Evolutionary conservation across 2,888 invertebrate genomes (phyloP), one percentile per base, ranked within the genome.

Genomic region (Mylabris sibirica): DNA sequence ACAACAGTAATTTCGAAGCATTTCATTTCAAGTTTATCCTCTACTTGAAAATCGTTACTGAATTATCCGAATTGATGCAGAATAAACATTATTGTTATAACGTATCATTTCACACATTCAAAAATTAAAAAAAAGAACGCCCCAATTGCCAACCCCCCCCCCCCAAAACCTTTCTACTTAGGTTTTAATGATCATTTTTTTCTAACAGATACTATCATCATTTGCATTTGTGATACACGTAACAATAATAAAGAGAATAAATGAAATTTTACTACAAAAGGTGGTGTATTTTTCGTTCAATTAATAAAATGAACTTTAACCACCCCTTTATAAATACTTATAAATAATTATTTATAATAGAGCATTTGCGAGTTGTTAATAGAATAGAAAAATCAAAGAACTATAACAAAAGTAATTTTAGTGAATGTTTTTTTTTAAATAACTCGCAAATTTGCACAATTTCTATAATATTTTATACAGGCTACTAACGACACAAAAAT

Each of bases 291-390:
- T 30, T 6, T 30, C 4, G 30, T 30, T 30, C 30, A 3, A 30
- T 30, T 30, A 30, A 30, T 6, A 30, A 30, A 6, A 69, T 64
- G 14, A 20, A 41, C 14, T 60, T 34, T 17, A 66, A 66, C 66
- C 57, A 66, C 69, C 72, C 72, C 69, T 69, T 66, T 68, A 70
- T 68, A 71, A 73, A 71, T 72, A 67, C 66, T 24, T 70, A 67
- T 68, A 68, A 68, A 68, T 71, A 64, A 68, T 64, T 68, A 62
- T 69, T 59, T 67, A 65, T 34, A 64, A 59, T 63, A 57, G 34
- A 22, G 59, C 59, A 63, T 20, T 67, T 57, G 59, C 64, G 35
- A 57, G 44, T 63, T 49, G 2, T 20, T 57, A 60, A 67, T 34
- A 26, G 30, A 64, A 63, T 30, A 60, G 65, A 35, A 63, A 11